Evolutionary conservation across 2,888 invertebrate species (phyloP), one percentile per base, ranked within the genome.

Genomic region (Germaria angustata): DNA sequence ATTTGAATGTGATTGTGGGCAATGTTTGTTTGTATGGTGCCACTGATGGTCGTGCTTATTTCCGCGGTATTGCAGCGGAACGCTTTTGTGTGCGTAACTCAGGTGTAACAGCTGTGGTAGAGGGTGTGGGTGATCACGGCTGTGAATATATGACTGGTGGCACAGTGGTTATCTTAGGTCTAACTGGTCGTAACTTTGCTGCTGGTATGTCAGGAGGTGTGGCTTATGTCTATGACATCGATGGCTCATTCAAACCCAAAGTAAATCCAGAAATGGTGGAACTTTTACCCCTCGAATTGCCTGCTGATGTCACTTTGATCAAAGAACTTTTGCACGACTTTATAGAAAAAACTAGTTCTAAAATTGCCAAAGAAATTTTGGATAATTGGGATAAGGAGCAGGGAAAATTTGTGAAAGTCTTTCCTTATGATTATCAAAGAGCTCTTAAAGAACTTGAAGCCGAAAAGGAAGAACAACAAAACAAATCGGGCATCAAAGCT

Each of bases 71-170:
- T 86, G 99, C 98, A 0, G 98, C 99, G 13, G 99, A 99, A 92
- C 94, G 99, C 32, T 99, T 99, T 93, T 98, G 98, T 90, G 99
- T 99, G 17, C 94, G 99, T 84, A 99, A 99, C 92, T 99, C 98
- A 0, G 99, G 99, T 3, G 99, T 96, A 46, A 93, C 94, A 34
- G 98, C 99, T 13, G 98, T 99, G 15, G 97, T 97, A 84, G 99
- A 99, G 92, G 99, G 99, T 69, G 98, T 98, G 77, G 99, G 99
- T 46, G 99, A 99, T 92, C 99, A 99, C 92, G 99, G 98, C 78
- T 99, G 99, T 93, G 99, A 99, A 92, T 99, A 99, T 92, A 99
- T 99, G 99, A 99, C 99, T 59, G 99, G 98, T 13, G 99, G 99
- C 78, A 92, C 94, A 79, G 96, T 96, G 83, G 93, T 99, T 65